Conservation (phyloP, 1,140 invertebrate genomes). For the Teleogryllus occipitalis region DNA sequence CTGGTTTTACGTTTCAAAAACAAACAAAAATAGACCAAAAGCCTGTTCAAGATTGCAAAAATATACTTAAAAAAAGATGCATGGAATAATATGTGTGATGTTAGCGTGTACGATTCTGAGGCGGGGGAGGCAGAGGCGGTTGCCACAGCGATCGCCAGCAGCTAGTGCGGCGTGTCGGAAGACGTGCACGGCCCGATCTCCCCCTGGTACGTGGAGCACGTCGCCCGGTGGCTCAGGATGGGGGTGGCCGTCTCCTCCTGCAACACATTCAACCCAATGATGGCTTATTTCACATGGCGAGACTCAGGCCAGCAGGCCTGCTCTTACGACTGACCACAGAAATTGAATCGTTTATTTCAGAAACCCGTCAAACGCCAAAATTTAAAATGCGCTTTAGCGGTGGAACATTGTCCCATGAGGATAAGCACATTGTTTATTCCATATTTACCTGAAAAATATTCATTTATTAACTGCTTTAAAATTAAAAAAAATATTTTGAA, state of each 20-base stretch:
- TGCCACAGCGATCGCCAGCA: not conserved
- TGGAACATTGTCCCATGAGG: too few species aligned
- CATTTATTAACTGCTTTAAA: too few species aligned
- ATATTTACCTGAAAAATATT: too few species aligned
- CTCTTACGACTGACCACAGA: too few species aligned
- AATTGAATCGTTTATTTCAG: too few species aligned
- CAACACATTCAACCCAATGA: not conserved
- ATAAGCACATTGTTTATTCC: too few species aligned
- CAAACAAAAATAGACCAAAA: not conserved
- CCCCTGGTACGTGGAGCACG: conserved; percentile 16
- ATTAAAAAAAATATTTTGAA: too few species aligned
- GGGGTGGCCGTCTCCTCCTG: not conserved
- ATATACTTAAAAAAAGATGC: not conserved
- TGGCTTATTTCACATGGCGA: too few species aligned
- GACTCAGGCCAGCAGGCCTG: too few species aligned
- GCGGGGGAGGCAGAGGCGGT: not conserved
- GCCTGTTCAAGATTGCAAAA: not conserved
- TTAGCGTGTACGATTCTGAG: not conserved
- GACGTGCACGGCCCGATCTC: conserved; percentile 19
- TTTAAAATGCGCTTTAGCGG: too few species aligned
- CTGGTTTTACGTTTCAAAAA: not conserved
- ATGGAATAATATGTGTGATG: not conserved
- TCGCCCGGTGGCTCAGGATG: not conserved
- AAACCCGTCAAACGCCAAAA: too few species aligned
- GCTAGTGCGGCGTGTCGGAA: conserved; percentile 13